These are phyloP conservation scores for Trissolcus basalis DNA, from an alignment of 1,140 invertebrate genomes.

Conservation along the genomic window DNA sequence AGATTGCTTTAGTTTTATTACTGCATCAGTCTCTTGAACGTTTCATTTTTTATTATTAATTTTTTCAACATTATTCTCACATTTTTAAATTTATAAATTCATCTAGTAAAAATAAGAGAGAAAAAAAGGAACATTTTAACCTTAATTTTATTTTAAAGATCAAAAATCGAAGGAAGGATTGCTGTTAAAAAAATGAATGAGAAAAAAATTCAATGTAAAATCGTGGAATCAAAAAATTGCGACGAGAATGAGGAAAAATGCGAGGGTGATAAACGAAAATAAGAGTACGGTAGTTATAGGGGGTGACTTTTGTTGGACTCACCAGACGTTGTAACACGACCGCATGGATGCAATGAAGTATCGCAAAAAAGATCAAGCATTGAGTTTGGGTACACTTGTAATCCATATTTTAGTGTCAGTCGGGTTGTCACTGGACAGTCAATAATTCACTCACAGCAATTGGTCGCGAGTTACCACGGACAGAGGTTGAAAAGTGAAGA, in stretches of 20 bases:
- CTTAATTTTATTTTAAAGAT: no score
- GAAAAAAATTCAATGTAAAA: no score
- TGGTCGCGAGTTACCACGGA: conserved; percentile 46
- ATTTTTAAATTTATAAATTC: no score
- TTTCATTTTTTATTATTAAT: conserved; percentile 7
- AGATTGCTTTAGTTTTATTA: conserved; percentile 15
- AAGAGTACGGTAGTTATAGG: neutral
- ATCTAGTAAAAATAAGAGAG: no score
- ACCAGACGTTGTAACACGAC: conserved; percentile 64
- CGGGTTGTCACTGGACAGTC: conserved; percentile 35
- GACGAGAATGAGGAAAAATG: no score
- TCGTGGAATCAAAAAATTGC: no score
- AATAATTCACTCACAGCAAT: conserved; percentile 49
- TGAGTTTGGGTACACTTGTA: conserved; percentile 29
- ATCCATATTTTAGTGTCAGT: conserved; percentile 33
- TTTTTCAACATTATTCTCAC: no score
- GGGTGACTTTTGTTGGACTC: conserved; percentile 43
- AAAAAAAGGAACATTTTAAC: no score
- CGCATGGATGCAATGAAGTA: conserved; percentile 38
- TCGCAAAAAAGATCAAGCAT: conserved; percentile 37
- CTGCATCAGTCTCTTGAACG: conserved; percentile 1
- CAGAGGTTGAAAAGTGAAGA: conserved; percentile 68
- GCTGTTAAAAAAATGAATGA: no score
- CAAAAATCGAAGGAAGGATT: no score
- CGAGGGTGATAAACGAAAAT: no score